Conservation (phyloP, 2,113 vertebrate genomes). For the Bos taurus region DNA sequence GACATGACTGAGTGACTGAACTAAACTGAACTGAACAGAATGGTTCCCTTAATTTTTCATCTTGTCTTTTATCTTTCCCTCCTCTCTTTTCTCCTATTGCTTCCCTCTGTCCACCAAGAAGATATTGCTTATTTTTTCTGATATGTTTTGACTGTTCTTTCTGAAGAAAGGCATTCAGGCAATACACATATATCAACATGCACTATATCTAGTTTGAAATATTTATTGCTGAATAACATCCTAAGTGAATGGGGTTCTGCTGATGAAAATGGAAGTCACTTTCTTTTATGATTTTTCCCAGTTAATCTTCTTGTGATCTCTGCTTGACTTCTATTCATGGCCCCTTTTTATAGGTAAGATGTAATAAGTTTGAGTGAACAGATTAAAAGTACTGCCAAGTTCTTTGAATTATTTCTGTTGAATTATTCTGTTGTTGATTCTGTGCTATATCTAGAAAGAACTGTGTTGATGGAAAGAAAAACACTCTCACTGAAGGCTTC, state of each 20-base stretch:
- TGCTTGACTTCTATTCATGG: conserved; percentile 36
- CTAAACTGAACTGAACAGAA: too few species aligned
- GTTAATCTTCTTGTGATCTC: conserved; percentile 65
- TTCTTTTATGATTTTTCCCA: conserved; percentile 57
- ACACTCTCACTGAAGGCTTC: conserved; percentile 9
- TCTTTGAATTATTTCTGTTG: conserved; percentile 1
- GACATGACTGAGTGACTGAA: too few species aligned
- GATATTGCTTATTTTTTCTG: background rate
- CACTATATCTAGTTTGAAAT: conserved; percentile 7
- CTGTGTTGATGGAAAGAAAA: background rate
- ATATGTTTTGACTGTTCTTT: background rate
- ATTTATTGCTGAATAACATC: conserved; percentile 1
- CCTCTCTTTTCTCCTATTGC: background rate
- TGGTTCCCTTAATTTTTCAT: conserved; percentile 35
- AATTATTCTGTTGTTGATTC: background rate
- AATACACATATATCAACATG: background rate
- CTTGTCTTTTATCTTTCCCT: background rate
- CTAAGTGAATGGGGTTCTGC: background rate
- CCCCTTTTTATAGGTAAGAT: conserved; percentile 26
- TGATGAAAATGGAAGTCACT: conserved; percentile 49
- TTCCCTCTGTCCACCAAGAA: background rate
- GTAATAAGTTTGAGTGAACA: conserved; percentile 48
- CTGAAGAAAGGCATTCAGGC: conserved; percentile 20
- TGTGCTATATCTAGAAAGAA: conserved; percentile 36
- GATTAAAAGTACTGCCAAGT: conserved; percentile 44